These are phyloP conservation scores for Cistogaster globosa DNA, from an alignment of 2,888 invertebrate genomes.

Conservation along the genomic window DNA sequence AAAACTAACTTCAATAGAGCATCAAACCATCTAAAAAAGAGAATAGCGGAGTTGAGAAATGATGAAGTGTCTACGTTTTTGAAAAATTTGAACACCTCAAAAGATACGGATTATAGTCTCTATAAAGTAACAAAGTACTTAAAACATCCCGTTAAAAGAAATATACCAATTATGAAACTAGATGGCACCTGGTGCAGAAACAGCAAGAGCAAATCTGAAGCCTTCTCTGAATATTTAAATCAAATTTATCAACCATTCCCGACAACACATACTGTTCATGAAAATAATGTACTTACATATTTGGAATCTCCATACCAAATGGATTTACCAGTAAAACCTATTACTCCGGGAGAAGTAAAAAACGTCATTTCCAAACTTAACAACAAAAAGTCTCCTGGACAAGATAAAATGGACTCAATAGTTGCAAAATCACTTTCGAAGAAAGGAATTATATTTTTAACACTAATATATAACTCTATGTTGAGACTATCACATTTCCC, in stretches of 20 bases:
- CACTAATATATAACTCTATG: not conserved
- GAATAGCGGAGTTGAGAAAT: no score
- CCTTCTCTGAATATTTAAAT: not conserved
- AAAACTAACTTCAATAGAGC: slow-evolving; percentile 30
- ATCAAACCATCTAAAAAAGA: not conserved
- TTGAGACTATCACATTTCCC: no score
- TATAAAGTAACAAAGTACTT: no score
- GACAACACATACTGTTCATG: no score
- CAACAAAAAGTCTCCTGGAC: no score
- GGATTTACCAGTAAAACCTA: not conserved
- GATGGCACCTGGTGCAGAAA: not conserved
- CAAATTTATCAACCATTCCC: not conserved
- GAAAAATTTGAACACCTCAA: not conserved
- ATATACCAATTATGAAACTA: no score
- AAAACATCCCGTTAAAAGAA: no score
- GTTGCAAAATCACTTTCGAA: not conserved
- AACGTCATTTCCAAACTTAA: not conserved
- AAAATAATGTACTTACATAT: not conserved
- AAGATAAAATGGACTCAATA: no score
- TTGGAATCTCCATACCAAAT: not conserved
- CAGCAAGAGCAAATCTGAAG: not conserved
- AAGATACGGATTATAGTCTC: not conserved
- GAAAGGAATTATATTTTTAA: no score
- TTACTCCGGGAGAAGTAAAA: not conserved
- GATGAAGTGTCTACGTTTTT: not conserved